A percentile compares a stretch with the other conserved stretches of the same genome.
Evolutionary conservation across 2,888 invertebrate species (phyloP).

Genomic region (Limnephilus marmoratus): DNA sequence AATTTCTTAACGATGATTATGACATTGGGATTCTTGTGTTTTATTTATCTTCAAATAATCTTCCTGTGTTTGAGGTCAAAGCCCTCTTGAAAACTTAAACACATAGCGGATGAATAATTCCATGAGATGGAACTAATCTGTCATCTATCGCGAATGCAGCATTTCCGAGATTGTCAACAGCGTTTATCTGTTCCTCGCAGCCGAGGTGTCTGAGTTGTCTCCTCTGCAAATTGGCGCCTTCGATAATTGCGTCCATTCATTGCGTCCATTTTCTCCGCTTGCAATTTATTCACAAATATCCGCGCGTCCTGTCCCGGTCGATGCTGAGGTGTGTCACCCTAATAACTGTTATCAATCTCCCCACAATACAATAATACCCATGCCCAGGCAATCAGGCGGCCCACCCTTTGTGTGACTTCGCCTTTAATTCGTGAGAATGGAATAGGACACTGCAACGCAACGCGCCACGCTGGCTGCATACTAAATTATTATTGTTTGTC

Average conservation of each 20-base stretch:
- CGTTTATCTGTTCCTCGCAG: constrained; percentile 31
- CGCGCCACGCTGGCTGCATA: constrained; percentile 35
- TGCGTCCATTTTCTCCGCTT: constrained; percentile 59
- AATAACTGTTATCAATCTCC: constrained; percentile 65
- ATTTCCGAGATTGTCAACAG: constrained; percentile 48
- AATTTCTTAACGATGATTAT: background rate
- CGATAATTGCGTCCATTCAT: constrained; percentile 65
- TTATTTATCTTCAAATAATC: background rate
- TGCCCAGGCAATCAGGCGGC: constrained; percentile 43
- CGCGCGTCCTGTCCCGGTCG: constrained; percentile 44
- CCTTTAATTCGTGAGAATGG: constrained; percentile 51
- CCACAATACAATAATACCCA: constrained; percentile 49
- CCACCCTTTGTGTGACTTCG: constrained; percentile 50
- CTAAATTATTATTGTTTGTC: constrained; percentile 15
- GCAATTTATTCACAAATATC: constrained; percentile 61
- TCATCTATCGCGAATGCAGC: constrained; percentile 26
- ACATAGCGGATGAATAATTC: background rate
- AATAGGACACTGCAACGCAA: constrained; percentile 37
- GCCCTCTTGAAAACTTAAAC: background rate
- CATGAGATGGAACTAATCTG: background rate
- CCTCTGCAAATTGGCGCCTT: constrained; percentile 64
- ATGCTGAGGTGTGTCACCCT: constrained; percentile 62
- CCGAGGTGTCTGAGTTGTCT: constrained; percentile 51
- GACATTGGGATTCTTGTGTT: no score
- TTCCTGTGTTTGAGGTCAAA: background rate